A percentile compares a stretch with the other conserved stretches of the same genome.
Evolutionary conservation across 2,888 invertebrate genomes (phyloP).

Genomic region (Coelogynopora nodosa): DNA sequence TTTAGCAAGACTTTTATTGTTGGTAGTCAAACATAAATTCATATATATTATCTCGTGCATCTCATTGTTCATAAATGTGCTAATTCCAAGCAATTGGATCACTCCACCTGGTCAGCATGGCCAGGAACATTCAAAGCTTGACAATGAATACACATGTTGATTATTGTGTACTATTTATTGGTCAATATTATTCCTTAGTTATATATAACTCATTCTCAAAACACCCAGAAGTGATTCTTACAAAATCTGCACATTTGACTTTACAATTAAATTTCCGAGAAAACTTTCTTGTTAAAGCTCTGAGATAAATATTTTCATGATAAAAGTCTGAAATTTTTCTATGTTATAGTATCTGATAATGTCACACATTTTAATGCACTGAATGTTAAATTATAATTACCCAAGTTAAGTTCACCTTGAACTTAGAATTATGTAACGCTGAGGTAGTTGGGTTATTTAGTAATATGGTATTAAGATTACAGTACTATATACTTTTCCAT

Average conservation of each 20-base stretch:
- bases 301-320: too few relatives aligned
- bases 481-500: too few relatives aligned
- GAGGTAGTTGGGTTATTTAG: too few relatives aligned
- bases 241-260: not conserved
- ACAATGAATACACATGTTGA: not conserved
- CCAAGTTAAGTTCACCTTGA: too few relatives aligned
- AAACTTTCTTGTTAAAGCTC: not conserved
- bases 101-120: not conserved
- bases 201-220: not conserved
- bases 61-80: not conserved
- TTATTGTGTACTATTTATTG: not conserved
- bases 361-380: not conserved
- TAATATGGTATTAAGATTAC: too few relatives aligned
- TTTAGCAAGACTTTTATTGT: not conserved
- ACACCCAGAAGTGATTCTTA: not conserved
- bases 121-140: not conserved
- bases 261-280: not conserved
- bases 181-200: not conserved
- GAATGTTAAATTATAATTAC: not conserved
- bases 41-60: not conserved
- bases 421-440: too few relatives aligned
- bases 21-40: not conserved
- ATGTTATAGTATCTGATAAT: not conserved
- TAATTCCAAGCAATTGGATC: not conserved
- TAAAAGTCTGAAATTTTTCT: not conserved